Percentiles rank a stretch among this genome's conserved stretches.
Conservation (phyloP, 2,888 invertebrate genomes). For the Ophion costatus region DNA sequence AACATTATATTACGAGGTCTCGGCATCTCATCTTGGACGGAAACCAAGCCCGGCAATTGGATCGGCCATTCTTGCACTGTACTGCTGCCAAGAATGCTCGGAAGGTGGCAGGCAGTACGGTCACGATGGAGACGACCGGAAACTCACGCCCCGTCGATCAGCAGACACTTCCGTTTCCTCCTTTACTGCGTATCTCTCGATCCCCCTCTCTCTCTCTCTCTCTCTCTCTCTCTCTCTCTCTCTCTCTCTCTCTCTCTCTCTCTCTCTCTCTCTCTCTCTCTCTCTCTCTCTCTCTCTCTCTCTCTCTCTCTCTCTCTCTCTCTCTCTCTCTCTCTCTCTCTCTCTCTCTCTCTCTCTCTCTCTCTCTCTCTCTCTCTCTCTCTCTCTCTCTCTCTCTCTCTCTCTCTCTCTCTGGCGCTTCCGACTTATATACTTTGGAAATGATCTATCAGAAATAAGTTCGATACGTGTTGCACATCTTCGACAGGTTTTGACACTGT, state of each 20-base stretch:
- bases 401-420: too few relatives aligned
- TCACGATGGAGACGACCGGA: conserved; percentile 36
- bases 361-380: neutral
- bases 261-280: too few relatives aligned
- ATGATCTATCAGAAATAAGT: too few relatives aligned
- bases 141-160: conserved; percentile 56
- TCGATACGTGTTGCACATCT: too few relatives aligned
- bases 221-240: too few relatives aligned
- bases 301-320: neutral
- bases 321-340: too few relatives aligned
- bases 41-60: conserved; percentile 8
- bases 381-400: too few relatives aligned
- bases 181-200: conserved; percentile 6
- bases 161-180: conserved; percentile 53
- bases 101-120: conserved; percentile 16
- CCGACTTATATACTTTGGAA: too few relatives aligned
- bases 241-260: too few relatives aligned
- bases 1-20: conserved; percentile 79
- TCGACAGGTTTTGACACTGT: too few relatives aligned
- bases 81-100: conserved; percentile 26
- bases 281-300: conserved; percentile 28
- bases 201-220: conserved; percentile 2
- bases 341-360: conserved; percentile 28
- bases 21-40: conserved; percentile 31
- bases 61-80: neutral